Evolutionary conservation across 2,888 invertebrate species (phyloP), one percentile per base, ranked within the genome.

Genomic region (Ophion ellenae): DNA sequence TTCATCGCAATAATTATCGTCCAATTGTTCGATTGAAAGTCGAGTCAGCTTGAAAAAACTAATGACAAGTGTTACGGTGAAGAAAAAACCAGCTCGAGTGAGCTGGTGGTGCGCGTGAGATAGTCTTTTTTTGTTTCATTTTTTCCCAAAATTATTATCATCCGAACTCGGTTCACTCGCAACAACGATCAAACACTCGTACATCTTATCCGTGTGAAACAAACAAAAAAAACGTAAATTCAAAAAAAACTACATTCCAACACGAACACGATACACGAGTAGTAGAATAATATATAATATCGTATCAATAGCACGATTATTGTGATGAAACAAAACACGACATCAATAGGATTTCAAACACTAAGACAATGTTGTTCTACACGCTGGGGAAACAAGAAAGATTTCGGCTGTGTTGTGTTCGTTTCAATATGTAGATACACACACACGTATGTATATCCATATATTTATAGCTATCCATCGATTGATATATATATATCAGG

Each of bases 341-440:
- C 93, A 94, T 90, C 91, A 91, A 93, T 90, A 90, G 89, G 89
- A 89, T 89, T 89, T 57, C 91, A 92, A 92, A 92, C 91, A 93
- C 92, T 93, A 93, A 93, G 87, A 88, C 87, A 83, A 83, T 76
- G 80, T 86, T 89, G 88, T 88, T 90, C 92, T 93, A 93, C 81
- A 81, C 90, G 83, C 78, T 88, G 89, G 88, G 86, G 67, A 74
- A 70, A 85, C 83, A 71, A 87, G 85, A 87, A 66, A 81, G 57
- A 78, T 83, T 71, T 74, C 74, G 11, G 66, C 36, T 81, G 73
- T 69, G 24, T 78, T 63, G 61, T 47, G 81, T 75, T 36, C 59
- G 24, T 75, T 76, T 69, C 69, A 40, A 59, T 28, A 66, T 36
- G 45, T 67, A 67, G 28, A 76, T 45, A 71, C 71, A 28, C 47